These are phyloP conservation scores for Prorops nasuta DNA, from an alignment of 1,140 invertebrate species.

Conservation along the genomic window DNA sequence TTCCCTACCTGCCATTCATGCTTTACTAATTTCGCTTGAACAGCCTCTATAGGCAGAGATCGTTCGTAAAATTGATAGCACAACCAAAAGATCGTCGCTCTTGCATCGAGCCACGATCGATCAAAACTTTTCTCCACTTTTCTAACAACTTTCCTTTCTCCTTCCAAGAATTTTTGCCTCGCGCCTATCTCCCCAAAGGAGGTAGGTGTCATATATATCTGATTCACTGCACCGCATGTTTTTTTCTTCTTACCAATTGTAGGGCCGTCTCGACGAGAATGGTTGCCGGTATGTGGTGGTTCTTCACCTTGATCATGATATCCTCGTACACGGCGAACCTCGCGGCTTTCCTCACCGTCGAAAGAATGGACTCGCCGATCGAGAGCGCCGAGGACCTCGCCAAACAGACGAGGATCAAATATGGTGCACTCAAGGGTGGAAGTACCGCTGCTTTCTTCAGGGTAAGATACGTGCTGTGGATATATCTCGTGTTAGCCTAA, in stretches of 20 bases:
- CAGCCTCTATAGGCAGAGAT: no score
- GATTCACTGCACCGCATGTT: not conserved
- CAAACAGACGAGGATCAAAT: conserved; percentile 95
- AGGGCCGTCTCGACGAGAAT: conserved; percentile 85
- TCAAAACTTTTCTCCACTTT: no score
- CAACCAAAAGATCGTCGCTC: no score
- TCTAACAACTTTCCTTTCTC: no score
- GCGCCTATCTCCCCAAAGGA: no score
- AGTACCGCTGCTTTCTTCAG: conserved; percentile 90
- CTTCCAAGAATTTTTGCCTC: no score
- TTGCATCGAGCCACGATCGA: no score
- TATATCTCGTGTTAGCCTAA: no score
- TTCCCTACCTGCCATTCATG: no score
- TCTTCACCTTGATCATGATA: conserved; percentile 97
- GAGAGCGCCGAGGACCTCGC: conserved; percentile 94
- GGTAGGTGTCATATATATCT: no score
- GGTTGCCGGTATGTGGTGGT: conserved; percentile 95
- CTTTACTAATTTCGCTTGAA: no score
- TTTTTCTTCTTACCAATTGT: conserved; percentile 23
- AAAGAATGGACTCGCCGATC: conserved; percentile 94
- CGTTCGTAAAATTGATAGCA: no score
- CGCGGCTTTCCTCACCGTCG: conserved; percentile 95
- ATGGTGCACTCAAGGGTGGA: conserved; percentile 89
- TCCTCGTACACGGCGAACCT: conserved; percentile 97
- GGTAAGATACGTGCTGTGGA: conserved; percentile 64